Percentiles rank a stretch among this genome's conserved stretches.
Conservation (phyloP, 2,113 vertebrate species). For the cattle (Bos taurus) region ARS-UCD2.0 NC_037340.1:59096001-59096500, state of each 20-base stretch:
- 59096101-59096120: neutral
- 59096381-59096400: neutral
- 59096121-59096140: neutral
- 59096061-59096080: neutral
- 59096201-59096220: neutral
- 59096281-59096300: neutral
- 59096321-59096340: neutral
- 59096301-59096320: no score
- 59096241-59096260: neutral
- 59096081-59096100: neutral
- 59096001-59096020: neutral
- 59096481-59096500: rapidly evolving
- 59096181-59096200: rapidly evolving
- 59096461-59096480: rapidly evolving
- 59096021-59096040: neutral
- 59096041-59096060: neutral
- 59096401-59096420: neutral
- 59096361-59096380: neutral
- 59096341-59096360: neutral
- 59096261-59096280: neutral
- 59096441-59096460: rapidly evolving
- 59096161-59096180: neutral
- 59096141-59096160: neutral
- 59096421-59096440: neutral
- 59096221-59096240: rapidly evolving